Percentiles rank a stretch among this genome's conserved stretches.
Conservation (phyloP, 2,797 vertebrate species). For the Simalia tracyae region DNA sequence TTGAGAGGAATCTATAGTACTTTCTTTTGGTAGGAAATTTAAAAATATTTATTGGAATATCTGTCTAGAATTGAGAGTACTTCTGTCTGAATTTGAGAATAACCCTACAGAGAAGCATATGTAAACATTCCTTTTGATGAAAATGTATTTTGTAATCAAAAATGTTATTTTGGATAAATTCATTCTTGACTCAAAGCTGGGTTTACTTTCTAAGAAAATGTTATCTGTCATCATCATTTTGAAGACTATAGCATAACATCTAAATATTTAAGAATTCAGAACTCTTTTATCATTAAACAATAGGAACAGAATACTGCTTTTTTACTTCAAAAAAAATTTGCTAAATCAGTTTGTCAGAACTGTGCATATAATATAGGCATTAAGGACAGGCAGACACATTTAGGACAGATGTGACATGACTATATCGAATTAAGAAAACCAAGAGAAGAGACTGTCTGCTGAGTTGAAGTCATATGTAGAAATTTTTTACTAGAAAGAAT, state of each 20-base stretch:
- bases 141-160: background rate
- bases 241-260: background rate
- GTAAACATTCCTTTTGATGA: background rate
- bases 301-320: background rate
- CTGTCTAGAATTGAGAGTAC: background rate
- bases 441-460: background rate
- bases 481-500: background rate
- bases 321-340: background rate
- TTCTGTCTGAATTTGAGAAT: background rate
- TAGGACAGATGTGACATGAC: background rate
- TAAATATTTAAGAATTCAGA: slow-evolving; percentile 25
- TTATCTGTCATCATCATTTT: slow-evolving; percentile 1
- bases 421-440: background rate
- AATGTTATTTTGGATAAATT: background rate
- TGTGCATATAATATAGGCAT: background rate
- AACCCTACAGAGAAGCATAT: background rate
- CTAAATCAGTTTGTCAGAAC: background rate
- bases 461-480: background rate
- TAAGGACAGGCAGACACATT: background rate
- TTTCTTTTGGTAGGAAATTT: background rate
- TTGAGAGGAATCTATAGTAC: background rate
- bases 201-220: slow-evolving; percentile 1
- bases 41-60: background rate
- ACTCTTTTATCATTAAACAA: slow-evolving; percentile 3
- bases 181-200: background rate